Conservation (phyloP, 2,797 vertebrate species). For the Sciurus carolinensis region DNA sequence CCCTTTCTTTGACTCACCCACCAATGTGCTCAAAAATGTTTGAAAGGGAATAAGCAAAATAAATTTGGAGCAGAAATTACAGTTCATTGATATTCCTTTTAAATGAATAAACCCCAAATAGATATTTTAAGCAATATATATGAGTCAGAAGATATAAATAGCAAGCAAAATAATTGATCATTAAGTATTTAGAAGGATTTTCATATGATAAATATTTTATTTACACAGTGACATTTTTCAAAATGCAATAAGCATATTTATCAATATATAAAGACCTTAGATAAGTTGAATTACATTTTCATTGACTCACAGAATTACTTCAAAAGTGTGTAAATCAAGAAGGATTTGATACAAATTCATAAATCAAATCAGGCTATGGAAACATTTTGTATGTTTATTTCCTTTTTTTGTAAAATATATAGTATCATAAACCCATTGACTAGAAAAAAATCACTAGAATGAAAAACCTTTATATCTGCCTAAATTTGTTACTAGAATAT, state of each 20-base stretch:
- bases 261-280: slow-evolving; percentile 40
- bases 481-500: background rate
- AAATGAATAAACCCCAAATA: slow-evolving; percentile 31
- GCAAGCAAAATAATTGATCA: slow-evolving; percentile 1
- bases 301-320: slow-evolving; percentile 32
- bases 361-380: background rate
- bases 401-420: slow-evolving; percentile 39
- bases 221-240: background rate
- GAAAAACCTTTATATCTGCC: background rate
- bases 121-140: background rate
- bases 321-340: slow-evolving; percentile 36
- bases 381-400: background rate
- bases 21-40: background rate
- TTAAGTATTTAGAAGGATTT: slow-evolving; percentile 72
- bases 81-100: background rate
- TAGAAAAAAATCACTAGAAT: slow-evolving; percentile 36
- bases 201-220: slow-evolving; percentile 68
- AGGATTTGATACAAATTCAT: background rate
- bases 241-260: slow-evolving; percentile 45
- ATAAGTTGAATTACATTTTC: slow-evolving; percentile 38
- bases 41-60: background rate
- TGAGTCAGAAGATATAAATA: background rate
- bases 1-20: background rate
- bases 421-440: background rate
- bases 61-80: slow-evolving; percentile 23